Percentiles rank a stretch among this genome's conserved stretches.
phyloP scores from a whole-genome alignment of 2,888 invertebrate genomes.

The Chaetogeoica ovagalla region DNA sequence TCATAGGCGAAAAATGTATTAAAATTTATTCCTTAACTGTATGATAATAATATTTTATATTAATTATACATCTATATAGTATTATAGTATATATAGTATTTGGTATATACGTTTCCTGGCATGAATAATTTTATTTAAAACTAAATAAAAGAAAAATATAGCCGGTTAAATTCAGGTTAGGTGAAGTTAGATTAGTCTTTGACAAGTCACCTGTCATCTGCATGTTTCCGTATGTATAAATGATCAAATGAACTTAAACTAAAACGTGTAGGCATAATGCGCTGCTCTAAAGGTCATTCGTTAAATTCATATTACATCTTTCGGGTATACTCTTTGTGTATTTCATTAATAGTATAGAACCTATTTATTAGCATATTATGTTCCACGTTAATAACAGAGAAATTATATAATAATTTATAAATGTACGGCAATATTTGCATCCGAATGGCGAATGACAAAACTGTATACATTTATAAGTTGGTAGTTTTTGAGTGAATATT shows the following conservation, averaged over 20 bases:
- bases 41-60: no score
- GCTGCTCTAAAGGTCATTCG: not conserved
- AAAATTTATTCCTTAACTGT: no score
- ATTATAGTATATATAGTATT: no score
- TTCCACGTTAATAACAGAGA: not conserved
- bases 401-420: slow-evolving; percentile 6
- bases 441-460: not conserved
- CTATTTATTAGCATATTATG: no score
- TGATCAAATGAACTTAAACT: not conserved
- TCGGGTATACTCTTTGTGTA: not conserved
- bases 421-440: not conserved
- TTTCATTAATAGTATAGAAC: not conserved
- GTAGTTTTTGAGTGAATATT: not conserved
- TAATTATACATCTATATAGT: no score
- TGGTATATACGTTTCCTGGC: no score
- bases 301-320: slow-evolving; percentile 8
- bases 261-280: not conserved
- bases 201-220: no score
- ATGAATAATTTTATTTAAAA: no score
- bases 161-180: no score
- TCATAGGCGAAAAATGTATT: no score
- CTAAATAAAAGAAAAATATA: no score
- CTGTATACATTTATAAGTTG: not conserved
- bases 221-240: not conserved
- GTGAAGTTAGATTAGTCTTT: no score